Conservation (phyloP, 2,888 invertebrate genomes). For the Dolichomitus sp. region DNA sequence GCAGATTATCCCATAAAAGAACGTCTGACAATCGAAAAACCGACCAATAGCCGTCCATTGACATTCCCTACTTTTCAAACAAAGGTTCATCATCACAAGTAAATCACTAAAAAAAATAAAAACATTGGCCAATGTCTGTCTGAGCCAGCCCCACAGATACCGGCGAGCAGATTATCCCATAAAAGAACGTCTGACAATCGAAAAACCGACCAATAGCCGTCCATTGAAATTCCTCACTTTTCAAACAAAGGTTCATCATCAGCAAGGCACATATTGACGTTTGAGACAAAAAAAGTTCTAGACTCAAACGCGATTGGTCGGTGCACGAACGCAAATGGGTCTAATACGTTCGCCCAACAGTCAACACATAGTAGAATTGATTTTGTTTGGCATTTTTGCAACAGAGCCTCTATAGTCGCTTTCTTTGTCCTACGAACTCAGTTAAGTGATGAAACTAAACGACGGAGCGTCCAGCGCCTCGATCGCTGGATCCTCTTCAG, state of each 20-base stretch:
- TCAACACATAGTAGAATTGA: conserved; percentile 32
- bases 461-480: not conserved
- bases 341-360: not conserved
- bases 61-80: not conserved
- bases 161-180: not conserved
- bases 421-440: not conserved
- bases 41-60: not conserved
- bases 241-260: not conserved
- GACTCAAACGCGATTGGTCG: not conserved
- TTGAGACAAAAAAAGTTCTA: not conserved
- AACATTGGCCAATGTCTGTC: not conserved
- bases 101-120: conserved; percentile 1
- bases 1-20: not conserved
- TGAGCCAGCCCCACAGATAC: conserved; percentile 1
- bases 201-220: not conserved
- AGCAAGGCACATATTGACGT: not conserved
- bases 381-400: conserved; percentile 34
- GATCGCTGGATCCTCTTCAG: not conserved
- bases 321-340: not conserved
- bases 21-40: not conserved
- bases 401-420: conserved; percentile 32
- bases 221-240: not conserved
- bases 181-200: not conserved
- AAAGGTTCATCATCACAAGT: not conserved
- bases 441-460: not conserved